These are phyloP conservation scores for Hydrolagus affinis DNA, from an alignment of 2,113 vertebrate genomes.

Conservation along the genomic window DNA sequence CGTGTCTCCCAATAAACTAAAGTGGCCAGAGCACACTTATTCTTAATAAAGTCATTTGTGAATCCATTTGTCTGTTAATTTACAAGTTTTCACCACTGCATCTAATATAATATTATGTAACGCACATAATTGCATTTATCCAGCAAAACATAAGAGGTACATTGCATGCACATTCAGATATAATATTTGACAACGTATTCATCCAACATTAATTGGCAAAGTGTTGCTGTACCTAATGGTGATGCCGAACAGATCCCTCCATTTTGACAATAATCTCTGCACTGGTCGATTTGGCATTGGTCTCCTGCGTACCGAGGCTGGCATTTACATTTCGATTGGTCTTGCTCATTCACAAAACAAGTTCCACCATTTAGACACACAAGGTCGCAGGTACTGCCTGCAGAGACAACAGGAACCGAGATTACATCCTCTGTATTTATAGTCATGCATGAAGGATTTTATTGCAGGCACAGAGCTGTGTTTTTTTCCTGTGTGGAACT, in stretches of 20 bases:
- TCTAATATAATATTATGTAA: background rate
- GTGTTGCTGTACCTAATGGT: conserved; percentile 60
- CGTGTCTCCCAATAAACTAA: background rate
- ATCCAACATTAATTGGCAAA: background rate
- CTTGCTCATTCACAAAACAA: conserved; percentile 88
- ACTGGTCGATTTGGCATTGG: conserved; percentile 88
- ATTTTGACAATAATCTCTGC: conserved; percentile 87
- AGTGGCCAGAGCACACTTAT: background rate
- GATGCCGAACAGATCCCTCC: conserved; percentile 87
- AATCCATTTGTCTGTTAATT: background rate
- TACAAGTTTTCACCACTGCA: background rate
- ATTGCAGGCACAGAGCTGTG: too few species aligned
- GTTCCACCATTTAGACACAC: conserved; percentile 89
- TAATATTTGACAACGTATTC: background rate
- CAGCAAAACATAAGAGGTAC: background rate
- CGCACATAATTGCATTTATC: background rate
- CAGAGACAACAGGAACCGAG: conserved; percentile 30
- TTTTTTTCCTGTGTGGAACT: too few species aligned
- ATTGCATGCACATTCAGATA: background rate
- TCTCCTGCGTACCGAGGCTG: conserved; percentile 95
- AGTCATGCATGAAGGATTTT: too few species aligned
- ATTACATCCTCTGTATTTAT: background rate
- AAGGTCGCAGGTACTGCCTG: conserved; percentile 82
- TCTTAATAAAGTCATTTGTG: background rate
- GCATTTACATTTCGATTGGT: conserved; percentile 83